Evolutionary conservation across 1,140 invertebrate species (phyloP), one percentile per base, ranked within the genome.

Genomic region (Neodiprion virginianus): DNA sequence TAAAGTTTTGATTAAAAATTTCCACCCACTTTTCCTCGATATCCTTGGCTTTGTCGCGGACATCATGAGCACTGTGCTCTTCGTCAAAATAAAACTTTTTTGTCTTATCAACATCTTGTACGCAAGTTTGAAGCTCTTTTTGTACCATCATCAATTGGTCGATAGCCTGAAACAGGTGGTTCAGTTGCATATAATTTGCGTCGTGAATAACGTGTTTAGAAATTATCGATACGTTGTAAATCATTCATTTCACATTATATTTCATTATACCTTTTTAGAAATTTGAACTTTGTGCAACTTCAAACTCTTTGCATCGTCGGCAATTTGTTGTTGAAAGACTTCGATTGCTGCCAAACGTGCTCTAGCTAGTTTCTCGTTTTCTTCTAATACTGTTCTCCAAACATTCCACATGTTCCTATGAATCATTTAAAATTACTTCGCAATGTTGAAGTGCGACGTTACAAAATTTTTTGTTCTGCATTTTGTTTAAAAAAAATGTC

Each of bases 31-130:
- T 99, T 89, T 98, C 97, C 87, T 99, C 97, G 75, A 98, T 97
- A 76, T 98, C 97, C 79, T 95, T 94, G 72, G 97, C 96, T 85
- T 98, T 99, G 82, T 97, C 96, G 67, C 97, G 90, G 1, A 98
- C 97, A 82, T 98, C 97, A 81, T 98, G 95, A 10, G 97, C 96
- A 48, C 95, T 93, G 79, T 98, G 96, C 84, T 99, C 97, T 82
- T 99, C 97, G 77, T 98, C 96, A 80, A 96, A 97, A 87, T 99
- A 99, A 0, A 95, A 88, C 87, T 98, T 99, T 88, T 98, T 98
- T 67, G 94, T 95, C 86, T 98, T 97, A 86, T 98, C 97, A 78
- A 99, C 93, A 78, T 99, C 97, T 80, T 93, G 91, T 1, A 98
- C 96, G 72, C 93, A 94, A 72, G 91, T 88, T 84, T 97, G 96